phyloP scores from a whole-genome alignment of 2,113 vertebrate genomes.

The Morone chrysops region DNA sequence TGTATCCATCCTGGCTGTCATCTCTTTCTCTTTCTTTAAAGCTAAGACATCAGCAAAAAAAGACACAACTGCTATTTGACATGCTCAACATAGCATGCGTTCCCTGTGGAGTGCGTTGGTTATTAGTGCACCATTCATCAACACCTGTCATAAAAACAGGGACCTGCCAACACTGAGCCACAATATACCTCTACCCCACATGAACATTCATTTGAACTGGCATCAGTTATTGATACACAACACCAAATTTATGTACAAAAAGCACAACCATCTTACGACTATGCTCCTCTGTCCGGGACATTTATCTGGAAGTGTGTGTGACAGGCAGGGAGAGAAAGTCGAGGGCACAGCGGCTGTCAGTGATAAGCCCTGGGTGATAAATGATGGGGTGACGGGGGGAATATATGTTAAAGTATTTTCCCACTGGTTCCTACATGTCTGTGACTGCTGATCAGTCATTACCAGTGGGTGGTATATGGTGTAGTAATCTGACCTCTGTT shows the following conservation, averaged over 20 bases:
- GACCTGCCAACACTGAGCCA: slow-evolving; percentile 18
- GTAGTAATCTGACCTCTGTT: slow-evolving; percentile 28
- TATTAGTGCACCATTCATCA: slow-evolving; percentile 52
- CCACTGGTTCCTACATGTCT: slow-evolving; percentile 42
- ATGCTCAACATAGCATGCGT: slow-evolving; percentile 29
- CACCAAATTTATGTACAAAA: slow-evolving; percentile 39
- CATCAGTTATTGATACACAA: slow-evolving; percentile 39
- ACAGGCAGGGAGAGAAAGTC: slow-evolving; percentile 17
- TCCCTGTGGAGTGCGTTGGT: slow-evolving; percentile 37
- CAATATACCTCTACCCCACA: slow-evolving; percentile 16
- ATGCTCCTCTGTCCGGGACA: no score
- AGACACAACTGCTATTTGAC: slow-evolving; percentile 29
- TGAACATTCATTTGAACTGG: slow-evolving; percentile 3
- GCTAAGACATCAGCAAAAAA: slow-evolving; percentile 24
- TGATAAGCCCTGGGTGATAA: slow-evolving; percentile 46
- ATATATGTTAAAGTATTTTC: slow-evolving; percentile 45
- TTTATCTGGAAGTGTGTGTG: slow-evolving; percentile 4
- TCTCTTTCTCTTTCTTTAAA: slow-evolving; percentile 9
- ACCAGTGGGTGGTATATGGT: slow-evolving; percentile 25
- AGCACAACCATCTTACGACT: neutral
- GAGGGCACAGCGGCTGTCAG: slow-evolving; percentile 37
- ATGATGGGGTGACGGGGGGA: slow-evolving; percentile 16
- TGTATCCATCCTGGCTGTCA: slow-evolving; percentile 13
- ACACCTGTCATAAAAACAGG: slow-evolving; percentile 33
- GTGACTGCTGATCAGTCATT: slow-evolving; percentile 21